These are phyloP conservation scores for Chaetodon trifasciatus DNA, from an alignment of 2,797 vertebrate species.

Conservation along the genomic window DNA sequence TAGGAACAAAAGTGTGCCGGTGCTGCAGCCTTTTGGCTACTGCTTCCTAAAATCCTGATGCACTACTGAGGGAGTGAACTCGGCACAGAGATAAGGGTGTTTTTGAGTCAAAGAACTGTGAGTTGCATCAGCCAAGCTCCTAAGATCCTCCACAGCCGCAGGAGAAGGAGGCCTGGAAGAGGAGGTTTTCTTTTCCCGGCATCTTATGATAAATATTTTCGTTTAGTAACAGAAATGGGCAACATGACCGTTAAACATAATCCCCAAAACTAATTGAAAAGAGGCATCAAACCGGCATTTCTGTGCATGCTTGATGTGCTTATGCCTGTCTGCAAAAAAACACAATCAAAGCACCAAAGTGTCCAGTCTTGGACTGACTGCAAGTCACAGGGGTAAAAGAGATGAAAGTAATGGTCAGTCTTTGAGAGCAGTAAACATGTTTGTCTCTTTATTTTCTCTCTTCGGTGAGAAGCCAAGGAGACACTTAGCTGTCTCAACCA, in stretches of 20 bases:
- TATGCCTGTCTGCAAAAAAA: slow-evolving; percentile 12
- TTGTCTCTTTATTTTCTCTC: slow-evolving; percentile 19
- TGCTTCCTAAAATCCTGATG: slow-evolving; percentile 19
- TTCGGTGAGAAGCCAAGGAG: slow-evolving; percentile 36
- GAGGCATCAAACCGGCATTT: slow-evolving; percentile 25
- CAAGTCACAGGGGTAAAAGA: neutral
- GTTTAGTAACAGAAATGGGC: slow-evolving; percentile 25
- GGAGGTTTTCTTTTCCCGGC: slow-evolving; percentile 1
- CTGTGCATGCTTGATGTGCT: slow-evolving; percentile 10
- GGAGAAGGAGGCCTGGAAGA: slow-evolving; percentile 7
- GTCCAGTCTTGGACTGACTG: slow-evolving; percentile 27
- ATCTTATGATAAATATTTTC: slow-evolving; percentile 22
- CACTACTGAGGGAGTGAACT: slow-evolving; percentile 5
- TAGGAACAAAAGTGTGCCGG: neutral
- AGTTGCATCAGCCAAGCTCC: slow-evolving; percentile 21
- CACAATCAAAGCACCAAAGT: slow-evolving; percentile 11
- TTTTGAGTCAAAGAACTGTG: slow-evolving; percentile 1
- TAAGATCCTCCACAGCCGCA: slow-evolving; percentile 18
- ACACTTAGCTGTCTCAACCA: slow-evolving; percentile 44
- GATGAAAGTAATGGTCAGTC: slow-evolving; percentile 19
- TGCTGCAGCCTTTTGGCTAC: slow-evolving; percentile 4
- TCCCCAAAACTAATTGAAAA: slow-evolving; percentile 39
- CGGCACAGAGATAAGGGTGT: neutral
- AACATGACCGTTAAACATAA: slow-evolving; percentile 20
- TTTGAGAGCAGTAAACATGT: slow-evolving; percentile 15